A percentile compares a stretch with the other conserved stretches of the same genome.
Evolutionary conservation across 2,797 vertebrate species (phyloP).

Genomic region (Sebastes kiyomatsui): DNA sequence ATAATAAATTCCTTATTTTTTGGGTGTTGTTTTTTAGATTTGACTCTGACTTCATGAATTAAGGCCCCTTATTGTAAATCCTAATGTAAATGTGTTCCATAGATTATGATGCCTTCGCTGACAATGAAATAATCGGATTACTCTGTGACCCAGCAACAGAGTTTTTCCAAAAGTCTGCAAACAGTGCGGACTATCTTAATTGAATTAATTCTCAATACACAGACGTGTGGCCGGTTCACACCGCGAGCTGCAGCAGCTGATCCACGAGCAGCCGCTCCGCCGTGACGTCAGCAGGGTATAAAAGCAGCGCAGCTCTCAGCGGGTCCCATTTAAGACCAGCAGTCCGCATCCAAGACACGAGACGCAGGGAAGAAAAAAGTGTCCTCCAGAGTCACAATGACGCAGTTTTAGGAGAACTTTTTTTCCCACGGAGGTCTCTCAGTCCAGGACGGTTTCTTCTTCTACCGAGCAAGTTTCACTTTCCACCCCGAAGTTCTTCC

Average conservation of each 20-base stretch:
- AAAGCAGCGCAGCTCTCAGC: conserved; percentile 85
- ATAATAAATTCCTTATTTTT: background rate
- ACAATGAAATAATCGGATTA: conserved; percentile 91
- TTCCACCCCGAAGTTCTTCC: background rate
- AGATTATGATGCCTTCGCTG: conserved; percentile 61
- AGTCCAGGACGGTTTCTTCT: conserved; percentile 14
- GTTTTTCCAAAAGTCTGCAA: conserved; percentile 77
- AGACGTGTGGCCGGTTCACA: conserved; percentile 77
- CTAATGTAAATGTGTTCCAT: conserved; percentile 8
- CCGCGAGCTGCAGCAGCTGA: conserved; percentile 69
- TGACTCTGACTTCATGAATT: background rate
- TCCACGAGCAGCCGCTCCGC: conserved; percentile 75
- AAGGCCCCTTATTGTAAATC: background rate
- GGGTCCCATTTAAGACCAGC: conserved; percentile 64
- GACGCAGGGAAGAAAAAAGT: conserved; percentile 8
- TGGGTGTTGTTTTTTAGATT: background rate
- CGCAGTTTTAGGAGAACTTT: conserved; percentile 56
- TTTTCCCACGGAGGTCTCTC: background rate
- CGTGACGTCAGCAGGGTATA: conserved; percentile 95
- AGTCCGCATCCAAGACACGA: conserved; percentile 8
- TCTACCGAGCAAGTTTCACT: background rate
- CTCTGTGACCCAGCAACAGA: conserved; percentile 41
- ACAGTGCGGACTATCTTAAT: conserved; percentile 92
- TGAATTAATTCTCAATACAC: conserved; percentile 95
- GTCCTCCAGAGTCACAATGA: conserved; percentile 57